Evolutionary conservation across 2,888 invertebrate species (phyloP).

Genomic region (Drosophila dives): DNA sequence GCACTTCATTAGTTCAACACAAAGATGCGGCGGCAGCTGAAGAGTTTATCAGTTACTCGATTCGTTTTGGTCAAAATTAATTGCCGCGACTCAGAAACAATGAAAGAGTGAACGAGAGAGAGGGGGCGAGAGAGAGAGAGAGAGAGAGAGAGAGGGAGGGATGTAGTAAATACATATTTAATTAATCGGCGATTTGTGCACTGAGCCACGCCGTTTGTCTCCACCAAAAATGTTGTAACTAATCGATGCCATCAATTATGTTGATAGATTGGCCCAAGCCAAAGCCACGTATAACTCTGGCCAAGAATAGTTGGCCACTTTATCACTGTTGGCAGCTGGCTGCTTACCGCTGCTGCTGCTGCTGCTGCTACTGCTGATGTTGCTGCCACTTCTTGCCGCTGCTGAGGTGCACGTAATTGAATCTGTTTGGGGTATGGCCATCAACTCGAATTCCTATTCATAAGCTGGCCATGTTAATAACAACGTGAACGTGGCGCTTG

Average conservation of each 20-base stretch:
- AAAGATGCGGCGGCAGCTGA: constrained; percentile 55
- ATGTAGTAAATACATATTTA: constrained; percentile 74
- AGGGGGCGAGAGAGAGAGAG: neutral
- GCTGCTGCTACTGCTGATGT: constrained; percentile 28
- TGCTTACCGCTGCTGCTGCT: constrained; percentile 60
- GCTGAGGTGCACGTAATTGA: constrained; percentile 76
- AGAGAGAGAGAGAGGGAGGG: constrained; percentile 20
- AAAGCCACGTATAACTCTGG: constrained; percentile 58
- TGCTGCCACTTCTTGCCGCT: constrained; percentile 9
- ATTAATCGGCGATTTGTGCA: constrained; percentile 82
- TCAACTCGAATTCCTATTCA: constrained; percentile 55
- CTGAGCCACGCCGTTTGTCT: constrained; percentile 74
- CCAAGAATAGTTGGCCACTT: constrained; percentile 58
- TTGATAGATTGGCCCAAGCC: constrained; percentile 82
- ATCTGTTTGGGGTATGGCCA: constrained; percentile 27
- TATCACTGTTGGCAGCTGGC: constrained; percentile 78
- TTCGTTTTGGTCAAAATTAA: constrained; percentile 68
- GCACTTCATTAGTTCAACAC: constrained; percentile 71
- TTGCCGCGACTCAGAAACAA: constrained; percentile 36
- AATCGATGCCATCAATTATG: constrained; percentile 84
- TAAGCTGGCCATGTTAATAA: constrained; percentile 67
- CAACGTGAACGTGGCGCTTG: constrained; percentile 63
- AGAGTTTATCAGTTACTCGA: constrained; percentile 53
- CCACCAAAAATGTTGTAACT: constrained; percentile 71
- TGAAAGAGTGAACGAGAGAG: neutral